Evolutionary conservation across 2,797 vertebrate genomes (phyloP).

Genomic region (Trematomus bernacchii): DNA sequence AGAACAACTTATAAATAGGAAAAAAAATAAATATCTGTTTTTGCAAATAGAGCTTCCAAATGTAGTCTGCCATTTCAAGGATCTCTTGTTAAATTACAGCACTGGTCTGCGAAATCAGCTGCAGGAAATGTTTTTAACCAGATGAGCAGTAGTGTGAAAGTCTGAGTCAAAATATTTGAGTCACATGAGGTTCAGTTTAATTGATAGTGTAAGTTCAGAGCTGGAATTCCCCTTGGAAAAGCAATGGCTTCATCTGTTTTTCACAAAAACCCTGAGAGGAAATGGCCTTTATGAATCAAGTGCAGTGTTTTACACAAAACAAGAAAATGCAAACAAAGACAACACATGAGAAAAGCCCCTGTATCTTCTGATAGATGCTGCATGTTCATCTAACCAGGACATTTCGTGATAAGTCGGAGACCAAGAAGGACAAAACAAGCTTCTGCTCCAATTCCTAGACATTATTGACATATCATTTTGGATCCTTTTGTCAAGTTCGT

Average conservation of each 20-base stretch:
- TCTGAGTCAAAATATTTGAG: constrained; percentile 35
- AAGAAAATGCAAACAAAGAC: constrained; percentile 2
- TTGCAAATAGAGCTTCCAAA: background rate
- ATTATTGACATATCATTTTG: constrained; percentile 59
- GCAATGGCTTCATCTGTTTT: constrained; percentile 40
- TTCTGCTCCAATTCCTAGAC: constrained; percentile 15
- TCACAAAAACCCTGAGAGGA: constrained; percentile 46
- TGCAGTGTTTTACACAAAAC: constrained; percentile 32
- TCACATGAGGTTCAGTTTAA: constrained; percentile 70
- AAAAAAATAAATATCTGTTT: too few species aligned
- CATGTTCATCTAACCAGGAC: background rate
- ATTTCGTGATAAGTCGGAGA: constrained; percentile 24
- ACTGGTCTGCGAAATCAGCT: constrained; percentile 28
- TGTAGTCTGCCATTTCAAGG: background rate
- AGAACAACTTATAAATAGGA: too few species aligned
- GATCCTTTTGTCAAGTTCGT: constrained; percentile 60
- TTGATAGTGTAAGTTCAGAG: constrained; percentile 40
- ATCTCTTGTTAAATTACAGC: constrained; percentile 11
- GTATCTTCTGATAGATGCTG: background rate
- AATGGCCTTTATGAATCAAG: constrained; percentile 45
- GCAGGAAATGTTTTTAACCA: constrained; percentile 24
- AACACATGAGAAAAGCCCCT: constrained; percentile 5
- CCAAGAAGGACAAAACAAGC: constrained; percentile 26
- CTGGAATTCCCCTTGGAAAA: constrained; percentile 72
- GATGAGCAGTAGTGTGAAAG: constrained; percentile 27